phyloP scores from a whole-genome alignment of 2,113 vertebrate genomes.

The Tupaia tana region DNA sequence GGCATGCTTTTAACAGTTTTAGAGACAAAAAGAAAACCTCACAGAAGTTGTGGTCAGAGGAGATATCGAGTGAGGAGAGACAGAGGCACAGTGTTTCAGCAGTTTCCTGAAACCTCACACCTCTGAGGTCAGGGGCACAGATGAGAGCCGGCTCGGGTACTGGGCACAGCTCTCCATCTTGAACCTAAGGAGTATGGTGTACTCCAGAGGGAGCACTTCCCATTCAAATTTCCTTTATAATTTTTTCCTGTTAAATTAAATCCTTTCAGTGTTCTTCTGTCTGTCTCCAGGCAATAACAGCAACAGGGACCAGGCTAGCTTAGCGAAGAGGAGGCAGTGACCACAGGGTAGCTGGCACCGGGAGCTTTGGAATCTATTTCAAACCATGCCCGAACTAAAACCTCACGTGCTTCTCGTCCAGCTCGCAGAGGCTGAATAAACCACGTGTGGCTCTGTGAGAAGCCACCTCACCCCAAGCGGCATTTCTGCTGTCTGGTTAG shows the following conservation, averaged over 20 bases:
- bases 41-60: background rate
- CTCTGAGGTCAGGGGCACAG: background rate
- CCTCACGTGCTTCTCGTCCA: background rate
- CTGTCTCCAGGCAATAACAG: background rate
- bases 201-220: background rate
- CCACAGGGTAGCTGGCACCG: background rate
- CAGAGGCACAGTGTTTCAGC: background rate
- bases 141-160: background rate
- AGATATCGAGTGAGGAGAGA: background rate
- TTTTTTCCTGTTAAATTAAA: slow-evolving; percentile 22
- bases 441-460: background rate
- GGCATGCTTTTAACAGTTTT: background rate
- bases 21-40: background rate
- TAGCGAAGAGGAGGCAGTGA: background rate
- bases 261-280: background rate
- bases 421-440: background rate
- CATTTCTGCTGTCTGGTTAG: slow-evolving; percentile 16
- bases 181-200: background rate
- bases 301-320: background rate
- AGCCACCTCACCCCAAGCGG: background rate
- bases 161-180: background rate
- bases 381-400: background rate
- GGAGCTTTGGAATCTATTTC: slow-evolving; percentile 1
- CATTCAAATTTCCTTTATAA: background rate
- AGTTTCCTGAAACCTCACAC: background rate